Evolutionary conservation across 1,140 invertebrate species (phyloP), one percentile per base, ranked within the genome.

Genomic region (Melipona quadrifasciata): DNA sequence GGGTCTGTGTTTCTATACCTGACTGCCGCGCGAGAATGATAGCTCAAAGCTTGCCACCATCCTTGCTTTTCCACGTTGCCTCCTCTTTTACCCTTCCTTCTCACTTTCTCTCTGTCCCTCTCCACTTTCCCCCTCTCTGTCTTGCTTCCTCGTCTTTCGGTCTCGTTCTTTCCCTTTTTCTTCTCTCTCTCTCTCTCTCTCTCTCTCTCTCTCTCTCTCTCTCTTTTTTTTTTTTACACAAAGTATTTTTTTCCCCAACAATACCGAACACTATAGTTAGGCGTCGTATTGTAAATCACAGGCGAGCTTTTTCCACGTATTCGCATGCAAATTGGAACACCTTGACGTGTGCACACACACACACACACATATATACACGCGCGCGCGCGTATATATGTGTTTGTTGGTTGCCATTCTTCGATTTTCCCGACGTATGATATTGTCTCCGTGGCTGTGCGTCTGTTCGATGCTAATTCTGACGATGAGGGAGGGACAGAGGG

Each of bases 311-410:
- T 65, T 79, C 34, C 77, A 74, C 61, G 57, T 86, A 73, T 75
- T 87, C 87, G 70, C 79, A 74, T 58, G 75, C 70, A 87, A 89
- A 89, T 88, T 88, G 76, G 75, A 31, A 27, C 79, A 65, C 75
- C 78, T 64, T 68, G 77, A 84, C 65, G 67, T 51, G 68, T 47
- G 47, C 51, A 39, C 55, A 71, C 31, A 72, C 31, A 65, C 6
- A 2, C 19, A 5, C 19, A 57, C 16, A 16, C 19, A 19, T 6
- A 57, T 47, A 31, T 34, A 27, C 55, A 61, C 31, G 65, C 31
- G 27, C 16, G 3, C 19, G 2, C 19, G 14, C 19, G 19, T 57
- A 57, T 57, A 75, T 71, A 58, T 31, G 73, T 39, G 77, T 80
- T 80, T 74, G 83, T 80, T 71, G 27, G 19, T 65, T 58, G 10